These are phyloP conservation scores for Plecturocebus donacophilus DNA, from an alignment of 2,113 vertebrate genomes.

Conservation along the genomic window DNA sequence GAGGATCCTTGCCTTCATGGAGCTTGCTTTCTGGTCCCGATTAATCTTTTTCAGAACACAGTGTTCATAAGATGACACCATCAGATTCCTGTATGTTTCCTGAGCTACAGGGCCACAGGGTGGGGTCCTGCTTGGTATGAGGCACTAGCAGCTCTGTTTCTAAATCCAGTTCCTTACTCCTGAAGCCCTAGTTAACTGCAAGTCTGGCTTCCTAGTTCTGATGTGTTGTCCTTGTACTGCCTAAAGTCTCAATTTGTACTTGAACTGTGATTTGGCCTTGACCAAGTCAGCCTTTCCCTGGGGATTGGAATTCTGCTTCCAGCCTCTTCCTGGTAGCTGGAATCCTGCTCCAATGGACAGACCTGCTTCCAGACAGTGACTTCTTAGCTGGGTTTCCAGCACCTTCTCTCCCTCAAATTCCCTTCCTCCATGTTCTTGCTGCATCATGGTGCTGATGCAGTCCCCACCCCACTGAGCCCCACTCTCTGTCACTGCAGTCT, in stretches of 20 bases:
- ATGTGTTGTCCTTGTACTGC: not conserved
- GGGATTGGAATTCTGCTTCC: not conserved
- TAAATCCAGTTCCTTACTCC: not conserved
- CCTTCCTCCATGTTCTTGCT: not conserved
- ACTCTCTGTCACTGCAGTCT: not conserved
- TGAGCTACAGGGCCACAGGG: not conserved
- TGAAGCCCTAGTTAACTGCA: not conserved
- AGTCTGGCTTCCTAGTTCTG: not conserved
- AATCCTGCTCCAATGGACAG: not conserved
- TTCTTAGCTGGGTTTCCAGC: not conserved
- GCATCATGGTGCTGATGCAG: not conserved
- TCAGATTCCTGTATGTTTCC: not conserved
- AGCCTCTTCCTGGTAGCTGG: not conserved
- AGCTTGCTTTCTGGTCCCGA: not conserved
- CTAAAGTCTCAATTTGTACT: not conserved
- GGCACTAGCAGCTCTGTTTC: not conserved
- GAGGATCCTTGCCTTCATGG: accelerated
- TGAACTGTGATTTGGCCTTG: not conserved
- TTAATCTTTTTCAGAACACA: not conserved
- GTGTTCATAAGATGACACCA: not conserved
- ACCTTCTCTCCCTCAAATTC: too few species aligned
- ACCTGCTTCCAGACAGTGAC: not conserved
- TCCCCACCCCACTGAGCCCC: not conserved
- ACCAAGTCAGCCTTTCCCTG: not conserved
- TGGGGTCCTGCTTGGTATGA: not conserved